These are phyloP conservation scores for Augiades crinisus DNA, from an alignment of 2,888 invertebrate genomes.

Conservation along the genomic window DNA sequence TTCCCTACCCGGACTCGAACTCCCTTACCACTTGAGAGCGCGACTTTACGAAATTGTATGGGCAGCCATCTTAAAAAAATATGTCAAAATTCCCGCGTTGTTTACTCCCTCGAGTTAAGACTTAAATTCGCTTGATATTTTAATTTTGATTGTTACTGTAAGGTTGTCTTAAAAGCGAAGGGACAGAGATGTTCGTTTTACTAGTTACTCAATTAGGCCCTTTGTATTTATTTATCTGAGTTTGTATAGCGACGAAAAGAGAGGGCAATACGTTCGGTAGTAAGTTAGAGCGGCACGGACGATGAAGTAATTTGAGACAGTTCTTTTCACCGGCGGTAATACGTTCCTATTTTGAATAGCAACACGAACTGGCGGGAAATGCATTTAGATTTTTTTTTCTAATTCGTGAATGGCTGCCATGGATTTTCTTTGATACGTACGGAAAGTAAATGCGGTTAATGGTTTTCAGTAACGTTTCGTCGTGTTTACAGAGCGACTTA, in stretches of 20 bases:
- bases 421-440: constrained; percentile 71
- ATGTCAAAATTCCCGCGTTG: not conserved
- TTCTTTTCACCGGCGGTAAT: constrained; percentile 78
- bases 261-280: constrained; percentile 40
- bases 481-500: constrained; percentile 24
- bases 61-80: constrained; percentile 36
- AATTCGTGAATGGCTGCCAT: constrained; percentile 67
- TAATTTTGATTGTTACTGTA: constrained; percentile 33
- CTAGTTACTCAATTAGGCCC: constrained; percentile 83
- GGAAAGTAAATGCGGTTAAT: constrained; percentile 47
- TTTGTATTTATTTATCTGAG: constrained; percentile 82
- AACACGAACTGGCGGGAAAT: constrained; percentile 78
- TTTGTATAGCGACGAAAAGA: constrained; percentile 68
- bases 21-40: constrained; percentile 77
- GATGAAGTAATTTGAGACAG: constrained; percentile 79
- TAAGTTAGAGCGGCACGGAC: constrained; percentile 44
- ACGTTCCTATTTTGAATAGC: constrained; percentile 80
- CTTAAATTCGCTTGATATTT: constrained; percentile 34
- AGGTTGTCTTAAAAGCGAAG: constrained; percentile 65
- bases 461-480: constrained; percentile 31
- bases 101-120: constrained; percentile 36
- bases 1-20: constrained; percentile 70
- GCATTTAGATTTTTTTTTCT: constrained; percentile 70
- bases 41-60: constrained; percentile 70
- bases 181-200: constrained; percentile 76